Conservation (phyloP, 2,113 vertebrate species). For the Ictalurus furcatus region DNA sequence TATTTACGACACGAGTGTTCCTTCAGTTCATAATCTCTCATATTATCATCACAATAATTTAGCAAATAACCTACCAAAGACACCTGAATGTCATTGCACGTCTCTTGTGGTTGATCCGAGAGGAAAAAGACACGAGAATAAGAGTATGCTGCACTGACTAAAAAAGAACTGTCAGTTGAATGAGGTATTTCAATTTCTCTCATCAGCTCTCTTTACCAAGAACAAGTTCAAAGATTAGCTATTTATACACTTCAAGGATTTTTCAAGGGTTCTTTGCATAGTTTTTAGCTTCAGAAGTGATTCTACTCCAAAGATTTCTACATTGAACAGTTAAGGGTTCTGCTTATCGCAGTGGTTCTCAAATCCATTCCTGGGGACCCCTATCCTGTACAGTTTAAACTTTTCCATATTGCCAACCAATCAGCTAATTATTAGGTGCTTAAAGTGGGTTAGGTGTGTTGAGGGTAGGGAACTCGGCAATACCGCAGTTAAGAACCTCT, state of each 20-base stretch:
- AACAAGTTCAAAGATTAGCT: background rate
- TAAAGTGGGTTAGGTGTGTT: background rate
- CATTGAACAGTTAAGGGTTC: background rate
- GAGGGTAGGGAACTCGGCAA: background rate
- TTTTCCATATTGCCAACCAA: background rate
- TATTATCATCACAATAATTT: background rate
- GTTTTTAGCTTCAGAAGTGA: background rate
- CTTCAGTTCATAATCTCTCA: background rate
- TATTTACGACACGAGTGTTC: background rate
- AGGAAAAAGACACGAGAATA: background rate
- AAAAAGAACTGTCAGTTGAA: background rate
- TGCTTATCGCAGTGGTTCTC: background rate
- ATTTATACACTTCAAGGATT: background rate
- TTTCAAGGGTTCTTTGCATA: background rate
- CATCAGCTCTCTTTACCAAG: background rate
- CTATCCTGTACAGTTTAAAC: background rate
- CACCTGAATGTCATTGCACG: slow-evolving; percentile 8
- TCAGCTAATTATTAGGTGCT: background rate
- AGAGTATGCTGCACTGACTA: background rate
- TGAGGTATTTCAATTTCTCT: background rate
- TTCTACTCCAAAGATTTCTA: background rate
- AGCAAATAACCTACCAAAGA: background rate
- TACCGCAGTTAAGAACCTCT: background rate
- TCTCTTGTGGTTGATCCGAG: background rate
- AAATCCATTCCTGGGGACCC: background rate